A percentile compares a stretch with the other conserved stretches of the same genome.
These are phyloP conservation scores for Lepidocolaptes lacrymiger DNA, from an alignment of 2,797 vertebrate species.

Conservation along the genomic window DNA sequence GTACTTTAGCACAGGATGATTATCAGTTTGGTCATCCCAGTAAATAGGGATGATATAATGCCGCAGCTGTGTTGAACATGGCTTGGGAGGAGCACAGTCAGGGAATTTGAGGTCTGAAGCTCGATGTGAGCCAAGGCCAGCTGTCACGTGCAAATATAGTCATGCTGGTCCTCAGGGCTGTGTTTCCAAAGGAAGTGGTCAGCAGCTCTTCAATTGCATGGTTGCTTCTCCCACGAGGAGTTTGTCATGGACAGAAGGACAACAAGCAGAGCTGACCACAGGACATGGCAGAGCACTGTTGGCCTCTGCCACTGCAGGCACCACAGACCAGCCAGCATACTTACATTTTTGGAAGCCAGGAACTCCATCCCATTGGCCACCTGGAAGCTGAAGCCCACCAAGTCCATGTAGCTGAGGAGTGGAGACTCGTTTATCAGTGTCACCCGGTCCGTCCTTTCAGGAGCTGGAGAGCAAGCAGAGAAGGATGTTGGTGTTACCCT, in stretches of 20 bases:
- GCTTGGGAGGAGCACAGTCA: background rate
- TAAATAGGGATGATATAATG: background rate
- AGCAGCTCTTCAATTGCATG: background rate
- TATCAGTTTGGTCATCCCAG: background rate
- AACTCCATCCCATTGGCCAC: slow-evolving; percentile 99
- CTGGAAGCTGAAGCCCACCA: slow-evolving; percentile 96
- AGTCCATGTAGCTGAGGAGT: slow-evolving; percentile 88
- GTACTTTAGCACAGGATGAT: background rate
- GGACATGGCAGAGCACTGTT: background rate
- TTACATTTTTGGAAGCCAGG: slow-evolving; percentile 95
- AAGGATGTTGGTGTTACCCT: background rate
- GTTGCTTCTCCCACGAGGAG: background rate
- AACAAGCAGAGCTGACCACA: background rate
- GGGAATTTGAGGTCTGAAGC: background rate
- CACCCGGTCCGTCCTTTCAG: slow-evolving; percentile 78
- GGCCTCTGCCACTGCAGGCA: background rate
- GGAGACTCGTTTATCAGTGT: slow-evolving; percentile 89
- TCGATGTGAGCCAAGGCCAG: background rate
- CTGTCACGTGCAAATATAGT: background rate
- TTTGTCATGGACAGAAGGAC: background rate
- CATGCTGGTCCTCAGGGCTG: background rate
- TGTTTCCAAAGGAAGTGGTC: slow-evolving; percentile 15
- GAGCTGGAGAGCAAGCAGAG: slow-evolving; percentile 77
- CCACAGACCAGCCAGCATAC: slow-evolving; percentile 8
- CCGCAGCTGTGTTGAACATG: background rate